A percentile compares a stretch with the other conserved stretches of the same genome.
These are phyloP conservation scores for Alectura lathami DNA, from an alignment of 2,113 vertebrate species.

Conservation along the genomic window DNA sequence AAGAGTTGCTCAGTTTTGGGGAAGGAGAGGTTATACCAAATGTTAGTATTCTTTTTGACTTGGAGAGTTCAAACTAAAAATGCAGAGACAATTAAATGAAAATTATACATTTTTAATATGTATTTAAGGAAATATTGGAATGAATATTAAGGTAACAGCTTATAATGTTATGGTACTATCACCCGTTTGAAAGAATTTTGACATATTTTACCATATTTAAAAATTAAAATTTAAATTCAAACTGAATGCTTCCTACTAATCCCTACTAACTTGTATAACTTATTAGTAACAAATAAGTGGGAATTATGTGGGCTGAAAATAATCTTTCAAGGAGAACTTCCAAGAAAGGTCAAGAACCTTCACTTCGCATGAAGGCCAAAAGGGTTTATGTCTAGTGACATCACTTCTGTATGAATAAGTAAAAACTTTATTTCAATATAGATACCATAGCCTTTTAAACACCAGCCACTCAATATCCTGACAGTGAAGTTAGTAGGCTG, in stretches of 20 bases:
- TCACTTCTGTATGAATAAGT: background rate
- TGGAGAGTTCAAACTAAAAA: constrained; percentile 54
- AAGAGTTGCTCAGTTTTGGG: background rate
- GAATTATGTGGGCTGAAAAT: background rate
- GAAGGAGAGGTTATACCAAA: background rate
- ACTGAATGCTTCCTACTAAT: background rate
- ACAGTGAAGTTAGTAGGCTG: background rate
- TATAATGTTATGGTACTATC: background rate
- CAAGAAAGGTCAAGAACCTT: background rate
- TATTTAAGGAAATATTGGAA: background rate
- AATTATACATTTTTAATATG: constrained; percentile 27
- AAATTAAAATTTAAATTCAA: background rate
- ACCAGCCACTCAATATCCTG: background rate
- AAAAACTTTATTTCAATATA: background rate
- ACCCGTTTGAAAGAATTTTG: constrained; percentile 7
- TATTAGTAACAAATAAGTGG: background rate
- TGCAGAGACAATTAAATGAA: constrained; percentile 32
- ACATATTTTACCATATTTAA: background rate
- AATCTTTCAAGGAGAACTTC: background rate
- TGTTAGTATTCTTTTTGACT: constrained; percentile 43
- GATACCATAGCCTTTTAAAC: background rate
- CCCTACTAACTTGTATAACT: background rate
- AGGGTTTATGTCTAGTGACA: background rate
- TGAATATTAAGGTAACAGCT: background rate
- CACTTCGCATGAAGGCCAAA: background rate